phyloP scores from a whole-genome alignment of 2,888 invertebrate species.

The Chrysolina americana region DNA sequence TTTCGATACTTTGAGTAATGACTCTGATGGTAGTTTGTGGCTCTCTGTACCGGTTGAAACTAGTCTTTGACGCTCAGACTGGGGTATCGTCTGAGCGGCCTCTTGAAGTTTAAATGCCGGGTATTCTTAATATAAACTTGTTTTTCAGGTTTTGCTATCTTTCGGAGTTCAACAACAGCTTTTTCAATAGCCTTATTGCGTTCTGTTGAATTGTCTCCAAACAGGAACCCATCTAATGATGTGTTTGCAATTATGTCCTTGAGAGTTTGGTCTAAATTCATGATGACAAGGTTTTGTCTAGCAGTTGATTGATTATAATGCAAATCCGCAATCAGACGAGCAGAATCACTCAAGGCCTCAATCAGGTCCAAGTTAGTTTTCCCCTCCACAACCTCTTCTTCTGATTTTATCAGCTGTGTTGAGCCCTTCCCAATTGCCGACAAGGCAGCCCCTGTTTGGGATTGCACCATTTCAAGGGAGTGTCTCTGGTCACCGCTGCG shows the following conservation, averaged over 20 bases:
- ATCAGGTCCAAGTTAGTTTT: constrained; percentile 20
- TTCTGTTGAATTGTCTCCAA: constrained; percentile 26
- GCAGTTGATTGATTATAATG: constrained; percentile 27
- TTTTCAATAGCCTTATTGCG: constrained; percentile 23
- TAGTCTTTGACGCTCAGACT: constrained; percentile 2
- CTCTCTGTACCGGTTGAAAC: constrained; percentile 1
- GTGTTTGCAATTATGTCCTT: constrained; percentile 23
- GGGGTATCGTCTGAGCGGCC: constrained; percentile 4
- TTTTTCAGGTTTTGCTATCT: constrained; percentile 5
- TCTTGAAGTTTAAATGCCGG: constrained; percentile 22
- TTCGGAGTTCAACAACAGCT: too few relatives aligned
- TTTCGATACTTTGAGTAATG: constrained; percentile 17
- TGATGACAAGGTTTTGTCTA: constrained; percentile 26
- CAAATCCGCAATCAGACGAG: constrained; percentile 23
- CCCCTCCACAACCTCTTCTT: constrained; percentile 13
- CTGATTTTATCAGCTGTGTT: constrained; percentile 10
- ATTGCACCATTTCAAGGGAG: constrained; percentile 23
- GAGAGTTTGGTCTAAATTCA: constrained; percentile 30
- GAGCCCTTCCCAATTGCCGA: constrained; percentile 22
- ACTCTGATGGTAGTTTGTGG: constrained; percentile 8
- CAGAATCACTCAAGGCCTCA: constrained; percentile 27
- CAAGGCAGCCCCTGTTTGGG: constrained; percentile 23
- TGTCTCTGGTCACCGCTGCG: too few relatives aligned
- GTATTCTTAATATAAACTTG: constrained; percentile 13
- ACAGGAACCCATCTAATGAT: constrained; percentile 30